Base-by-base conservation (phyloP, 1,140 invertebrate genomes). In the Trypoxylus dichotomus region DNA sequence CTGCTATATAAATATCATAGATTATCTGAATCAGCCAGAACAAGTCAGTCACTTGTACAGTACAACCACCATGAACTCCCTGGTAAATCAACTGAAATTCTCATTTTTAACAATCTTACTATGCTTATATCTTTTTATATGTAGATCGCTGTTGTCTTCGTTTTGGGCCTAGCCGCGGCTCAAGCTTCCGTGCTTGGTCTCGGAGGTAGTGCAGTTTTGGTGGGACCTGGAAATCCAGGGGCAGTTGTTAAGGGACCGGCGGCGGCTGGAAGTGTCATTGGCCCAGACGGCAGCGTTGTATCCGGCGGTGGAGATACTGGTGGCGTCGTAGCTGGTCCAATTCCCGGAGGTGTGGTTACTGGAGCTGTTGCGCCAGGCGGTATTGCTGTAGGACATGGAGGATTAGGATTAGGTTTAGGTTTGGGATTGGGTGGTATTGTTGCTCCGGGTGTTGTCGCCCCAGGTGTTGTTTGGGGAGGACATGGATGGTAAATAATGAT, bases 151-250 rank as follows among this genome's bases (percentile, higher is more conserved):
- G 43, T 79, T 58, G 75, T 80, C n/a, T 79, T 83, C 78, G 76
- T 83, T 41, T 76, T 83, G 47, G 79, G 79, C 74, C 76, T 77
- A 21, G 58, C 83, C 42, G 80, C 80, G 37, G 81, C 79, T 76
- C 80, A 78, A 72, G 82, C 82, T 21, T 81, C 80, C 32, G 47
- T 82, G 54, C 54, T 81, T 15, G 63, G 81, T 60, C 32, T 82
- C 10, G 80, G 79, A 11, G 76, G 76, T 37, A 41, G 79, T 10
- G 82, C 80, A n/a, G 75, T 77, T 21, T 75, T 63, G 10, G 81
- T 81, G 82, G 84, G 84, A 25, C 84, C 84, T 6, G 80, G 75
- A 24, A 79, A 76, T 42, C 83, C 82, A 29, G 84, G 84, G 11
- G 84, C 80, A n/a, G 76, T 80, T 21, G 21, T 80, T n/a, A 76